phyloP scores from a whole-genome alignment of 2,113 vertebrate genomes.

The Zeus faber region DNA sequence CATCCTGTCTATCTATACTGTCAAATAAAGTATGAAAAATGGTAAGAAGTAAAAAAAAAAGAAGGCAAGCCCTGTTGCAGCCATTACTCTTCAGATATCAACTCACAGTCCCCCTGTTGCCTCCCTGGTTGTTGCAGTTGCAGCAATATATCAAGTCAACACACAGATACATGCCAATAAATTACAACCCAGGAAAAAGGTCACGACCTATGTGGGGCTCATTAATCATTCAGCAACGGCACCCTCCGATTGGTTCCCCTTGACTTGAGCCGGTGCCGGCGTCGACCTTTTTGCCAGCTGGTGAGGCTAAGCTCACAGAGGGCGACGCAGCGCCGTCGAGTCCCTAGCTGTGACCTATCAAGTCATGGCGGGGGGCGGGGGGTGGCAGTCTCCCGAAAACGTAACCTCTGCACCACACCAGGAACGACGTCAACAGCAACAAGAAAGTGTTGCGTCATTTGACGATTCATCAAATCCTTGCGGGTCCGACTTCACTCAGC shows the following conservation, averaged over 20 bases:
- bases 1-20: neutral
- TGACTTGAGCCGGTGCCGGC: slow-evolving; percentile 41
- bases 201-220: slow-evolving; percentile 48
- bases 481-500: too few relatives aligned
- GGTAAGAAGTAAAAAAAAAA: slow-evolving; percentile 1
- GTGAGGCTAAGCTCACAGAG: neutral
- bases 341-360: too few relatives aligned
- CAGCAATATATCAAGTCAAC: slow-evolving; percentile 39
- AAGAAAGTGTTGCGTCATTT: too few relatives aligned
- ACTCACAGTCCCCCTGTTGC: slow-evolving; percentile 22
- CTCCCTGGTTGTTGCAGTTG: slow-evolving; percentile 41
- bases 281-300: slow-evolving; percentile 47
- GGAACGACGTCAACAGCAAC: too few relatives aligned
- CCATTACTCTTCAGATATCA: slow-evolving; percentile 56
- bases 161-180: too few relatives aligned
- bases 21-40: too few relatives aligned
- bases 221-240: slow-evolving; percentile 49
- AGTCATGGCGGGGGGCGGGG: too few relatives aligned
- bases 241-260: slow-evolving; percentile 40
- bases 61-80: slow-evolving; percentile 31
- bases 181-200: slow-evolving; percentile 56
- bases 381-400: too few relatives aligned
- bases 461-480: too few relatives aligned
- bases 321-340: too few relatives aligned
- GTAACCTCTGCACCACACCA: too few relatives aligned